These are phyloP conservation scores for Ectropis grisescens DNA, from an alignment of 1,140 invertebrate genomes.

Conservation along the genomic window DNA sequence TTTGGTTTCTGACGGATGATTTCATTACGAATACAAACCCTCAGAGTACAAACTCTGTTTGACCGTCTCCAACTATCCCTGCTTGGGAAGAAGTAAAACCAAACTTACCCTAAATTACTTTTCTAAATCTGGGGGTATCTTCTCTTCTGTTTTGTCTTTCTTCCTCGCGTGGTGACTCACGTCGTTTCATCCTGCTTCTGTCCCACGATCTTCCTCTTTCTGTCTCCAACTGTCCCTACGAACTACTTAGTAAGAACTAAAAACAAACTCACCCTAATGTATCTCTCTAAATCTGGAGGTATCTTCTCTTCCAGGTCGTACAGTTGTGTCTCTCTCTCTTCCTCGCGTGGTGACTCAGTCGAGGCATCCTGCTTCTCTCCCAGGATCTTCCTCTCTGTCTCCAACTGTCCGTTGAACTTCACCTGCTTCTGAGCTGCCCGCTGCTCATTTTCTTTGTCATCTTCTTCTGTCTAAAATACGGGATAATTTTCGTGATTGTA, in stretches of 20 bases:
- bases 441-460: conserved; percentile 3
- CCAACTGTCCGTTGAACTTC: conserved; percentile 1
- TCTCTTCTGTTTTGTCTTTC: conserved; percentile 16
- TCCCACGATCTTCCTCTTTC: too few relatives aligned
- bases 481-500: too few relatives aligned
- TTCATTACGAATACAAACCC: too few relatives aligned
- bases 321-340: conserved; percentile 10
- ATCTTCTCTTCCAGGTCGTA: conserved; percentile 22
- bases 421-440: background rate
- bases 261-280: conserved; percentile 43
- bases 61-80: too few relatives aligned
- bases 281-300: conserved; percentile 45
- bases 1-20: too few relatives aligned
- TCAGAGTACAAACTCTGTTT: too few relatives aligned
- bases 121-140: conserved; percentile 42
- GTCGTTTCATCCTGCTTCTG: conserved; percentile 27
- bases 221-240: too few relatives aligned
- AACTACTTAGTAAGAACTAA: too few relatives aligned
- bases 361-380: conserved; percentile 24
- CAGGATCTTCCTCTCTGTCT: conserved; percentile 7
- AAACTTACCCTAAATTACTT: conserved; percentile 51
- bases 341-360: conserved; percentile 8
- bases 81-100: too few relatives aligned
- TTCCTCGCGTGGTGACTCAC: conserved; percentile 10
- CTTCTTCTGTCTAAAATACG: too few relatives aligned